These are phyloP conservation scores for Paratilapia polleni DNA, from an alignment of 2,113 vertebrate species.

Conservation along the genomic window DNA sequence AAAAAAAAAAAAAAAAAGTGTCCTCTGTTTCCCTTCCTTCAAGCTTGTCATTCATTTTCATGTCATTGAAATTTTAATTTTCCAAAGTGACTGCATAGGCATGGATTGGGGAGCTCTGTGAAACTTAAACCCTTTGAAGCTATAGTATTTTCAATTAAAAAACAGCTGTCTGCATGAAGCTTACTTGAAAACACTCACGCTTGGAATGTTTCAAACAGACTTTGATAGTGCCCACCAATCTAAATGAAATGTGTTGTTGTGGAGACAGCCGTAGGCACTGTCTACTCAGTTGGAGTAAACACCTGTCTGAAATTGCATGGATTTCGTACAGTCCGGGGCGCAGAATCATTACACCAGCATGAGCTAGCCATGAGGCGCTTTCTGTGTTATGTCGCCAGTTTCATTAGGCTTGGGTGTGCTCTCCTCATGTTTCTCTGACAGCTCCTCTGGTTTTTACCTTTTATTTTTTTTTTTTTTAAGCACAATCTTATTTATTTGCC, in stretches of 20 bases:
- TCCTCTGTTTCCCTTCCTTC: neutral
- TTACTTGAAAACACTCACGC: neutral
- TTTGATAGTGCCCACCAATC: conserved; percentile 43
- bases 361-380: conserved; percentile 44
- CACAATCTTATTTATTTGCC: conserved; percentile 39
- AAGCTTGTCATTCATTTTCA: neutral
- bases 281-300: conserved; percentile 58
- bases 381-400: conserved; percentile 48
- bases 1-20: neutral
- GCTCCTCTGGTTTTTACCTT: conserved; percentile 2
- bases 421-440: conserved; percentile 40
- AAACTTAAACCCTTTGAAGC: conserved; percentile 32
- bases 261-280: conserved; percentile 42
- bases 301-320: conserved; percentile 61
- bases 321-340: conserved; percentile 29
- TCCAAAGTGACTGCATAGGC: neutral
- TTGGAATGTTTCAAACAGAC: conserved; percentile 40
- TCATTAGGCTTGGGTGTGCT: conserved; percentile 44
- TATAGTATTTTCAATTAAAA: conserved; percentile 41
- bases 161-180: conserved; percentile 18
- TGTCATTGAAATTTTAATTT: neutral
- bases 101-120: neutral
- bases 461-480: neutral
- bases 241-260: conserved; percentile 61
- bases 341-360: conserved; percentile 48